phyloP scores from a whole-genome alignment of 92 coral and sea anemone species.

The Umimayanthus chanpuru region DNA sequence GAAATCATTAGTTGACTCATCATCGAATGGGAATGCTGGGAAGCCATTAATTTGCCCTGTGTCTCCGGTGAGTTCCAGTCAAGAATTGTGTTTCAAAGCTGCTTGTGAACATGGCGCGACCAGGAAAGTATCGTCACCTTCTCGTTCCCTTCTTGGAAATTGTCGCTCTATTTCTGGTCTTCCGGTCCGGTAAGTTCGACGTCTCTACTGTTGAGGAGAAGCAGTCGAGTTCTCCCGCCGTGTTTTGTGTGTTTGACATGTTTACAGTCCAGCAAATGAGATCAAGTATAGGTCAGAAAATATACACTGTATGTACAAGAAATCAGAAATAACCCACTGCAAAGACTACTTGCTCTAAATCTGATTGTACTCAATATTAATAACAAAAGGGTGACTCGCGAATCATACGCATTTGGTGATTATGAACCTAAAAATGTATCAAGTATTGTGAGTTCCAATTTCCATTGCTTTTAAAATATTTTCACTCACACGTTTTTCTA shows the following conservation, averaged over 20 bases:
- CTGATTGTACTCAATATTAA: neutral
- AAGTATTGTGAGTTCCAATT: neutral
- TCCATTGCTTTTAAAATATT: neutral
- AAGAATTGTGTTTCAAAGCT: neutral
- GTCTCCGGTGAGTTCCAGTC: neutral
- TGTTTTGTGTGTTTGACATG: neutral
- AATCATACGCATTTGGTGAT: too few relatives aligned
- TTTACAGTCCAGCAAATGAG: neutral
- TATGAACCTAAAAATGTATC: neutral
- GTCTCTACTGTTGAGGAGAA: neutral
- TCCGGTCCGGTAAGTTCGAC: neutral
- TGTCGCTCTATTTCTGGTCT: neutral
- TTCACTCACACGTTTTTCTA: neutral
- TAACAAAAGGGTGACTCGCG: neutral
- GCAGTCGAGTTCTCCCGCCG: neutral
- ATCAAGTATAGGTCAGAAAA: neutral
- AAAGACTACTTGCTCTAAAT: neutral
- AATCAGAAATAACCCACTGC: neutral
- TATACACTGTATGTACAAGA: too few relatives aligned
- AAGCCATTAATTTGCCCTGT: neutral
- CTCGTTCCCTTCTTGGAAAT: neutral
- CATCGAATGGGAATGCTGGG: neutral
- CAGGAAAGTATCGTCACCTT: neutral
- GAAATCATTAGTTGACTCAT: neutral
- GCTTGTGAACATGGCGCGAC: neutral